These are phyloP conservation scores for Pectinophora gossypiella DNA, from an alignment of 1,140 invertebrate species.

Conservation along the genomic window DNA sequence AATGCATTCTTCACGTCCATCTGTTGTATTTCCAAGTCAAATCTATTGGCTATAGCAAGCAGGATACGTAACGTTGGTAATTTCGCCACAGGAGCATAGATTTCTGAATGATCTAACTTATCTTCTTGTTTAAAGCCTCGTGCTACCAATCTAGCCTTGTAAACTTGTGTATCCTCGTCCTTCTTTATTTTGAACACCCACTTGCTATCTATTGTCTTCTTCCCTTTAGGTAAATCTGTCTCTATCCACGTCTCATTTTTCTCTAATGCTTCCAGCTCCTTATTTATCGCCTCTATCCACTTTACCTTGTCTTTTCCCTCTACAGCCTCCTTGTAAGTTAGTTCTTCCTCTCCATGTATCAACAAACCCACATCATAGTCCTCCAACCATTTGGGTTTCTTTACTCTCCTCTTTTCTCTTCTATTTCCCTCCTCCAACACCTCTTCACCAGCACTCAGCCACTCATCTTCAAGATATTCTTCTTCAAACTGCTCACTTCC, in stretches of 20 bases:
- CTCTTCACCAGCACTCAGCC: too few species aligned
- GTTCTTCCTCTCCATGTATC: not conserved
- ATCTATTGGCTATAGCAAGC: constrained; percentile 11
- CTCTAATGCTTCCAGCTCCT: constrained; percentile 1
- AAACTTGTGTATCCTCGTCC: constrained; percentile 6
- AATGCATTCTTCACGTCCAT: constrained; percentile 61
- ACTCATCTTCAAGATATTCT: too few species aligned
- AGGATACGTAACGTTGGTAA: constrained; percentile 18
- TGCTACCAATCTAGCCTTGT: constrained; percentile 18
- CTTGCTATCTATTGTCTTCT: constrained; percentile 8
- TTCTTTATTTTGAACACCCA: constrained; percentile 11
- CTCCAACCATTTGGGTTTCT: too few species aligned
- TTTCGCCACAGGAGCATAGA: constrained; percentile 22
- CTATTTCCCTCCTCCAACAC: too few species aligned
- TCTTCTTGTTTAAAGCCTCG: constrained; percentile 14
- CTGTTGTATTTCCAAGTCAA: constrained; percentile 31
- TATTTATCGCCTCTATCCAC: constrained; percentile 5
- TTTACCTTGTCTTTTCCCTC: not conserved
- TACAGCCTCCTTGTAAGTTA: not conserved
- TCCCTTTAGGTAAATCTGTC: not conserved
- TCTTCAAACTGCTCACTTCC: too few species aligned
- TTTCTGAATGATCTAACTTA: constrained; percentile 7
- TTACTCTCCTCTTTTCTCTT: too few species aligned
- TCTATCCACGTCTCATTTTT: constrained; percentile 5
- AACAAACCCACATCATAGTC: not conserved